Conservation (phyloP, 2,113 vertebrate species). For the Sylvilagus bachmani region DNA sequence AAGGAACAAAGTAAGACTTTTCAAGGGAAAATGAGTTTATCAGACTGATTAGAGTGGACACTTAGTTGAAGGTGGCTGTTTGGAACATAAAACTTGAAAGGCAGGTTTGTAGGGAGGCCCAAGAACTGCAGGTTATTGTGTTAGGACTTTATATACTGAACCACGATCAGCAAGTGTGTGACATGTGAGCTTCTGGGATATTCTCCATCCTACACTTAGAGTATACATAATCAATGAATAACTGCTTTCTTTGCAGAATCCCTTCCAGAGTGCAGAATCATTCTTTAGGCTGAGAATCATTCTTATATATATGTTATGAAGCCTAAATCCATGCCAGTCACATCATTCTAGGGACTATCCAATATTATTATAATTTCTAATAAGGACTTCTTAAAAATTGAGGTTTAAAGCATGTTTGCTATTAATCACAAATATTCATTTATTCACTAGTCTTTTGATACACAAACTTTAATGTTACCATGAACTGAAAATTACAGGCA, state of each 20-base stretch:
- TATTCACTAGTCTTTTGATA: not conserved
- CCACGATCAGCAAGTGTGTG: not conserved
- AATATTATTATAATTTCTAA: conserved; percentile 7
- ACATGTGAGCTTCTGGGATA: not conserved
- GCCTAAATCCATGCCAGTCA: not conserved
- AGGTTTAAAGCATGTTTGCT: not conserved
- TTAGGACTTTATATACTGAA: not conserved
- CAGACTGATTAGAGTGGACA: not conserved
- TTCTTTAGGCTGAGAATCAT: not conserved
- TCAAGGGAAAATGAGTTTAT: not conserved
- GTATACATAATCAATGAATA: not conserved
- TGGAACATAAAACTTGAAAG: not conserved
- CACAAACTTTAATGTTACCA: conserved; percentile 1
- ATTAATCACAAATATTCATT: conserved; percentile 14
- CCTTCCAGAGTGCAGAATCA: not conserved
- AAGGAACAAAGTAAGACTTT: not conserved
- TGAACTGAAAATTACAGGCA: not conserved
- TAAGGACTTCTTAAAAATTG: not conserved
- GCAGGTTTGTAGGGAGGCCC: not conserved
- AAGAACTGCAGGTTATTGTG: not conserved
- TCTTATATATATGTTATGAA: not conserved
- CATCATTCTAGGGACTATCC: not conserved
- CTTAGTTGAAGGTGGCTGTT: not conserved
- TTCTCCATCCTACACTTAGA: not conserved
- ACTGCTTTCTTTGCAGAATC: not conserved